Evolutionary conservation across 2,113 vertebrate species (phyloP), one percentile per base, ranked within the genome.

Genomic region (Dolichallabes microphthalmus): DNA sequence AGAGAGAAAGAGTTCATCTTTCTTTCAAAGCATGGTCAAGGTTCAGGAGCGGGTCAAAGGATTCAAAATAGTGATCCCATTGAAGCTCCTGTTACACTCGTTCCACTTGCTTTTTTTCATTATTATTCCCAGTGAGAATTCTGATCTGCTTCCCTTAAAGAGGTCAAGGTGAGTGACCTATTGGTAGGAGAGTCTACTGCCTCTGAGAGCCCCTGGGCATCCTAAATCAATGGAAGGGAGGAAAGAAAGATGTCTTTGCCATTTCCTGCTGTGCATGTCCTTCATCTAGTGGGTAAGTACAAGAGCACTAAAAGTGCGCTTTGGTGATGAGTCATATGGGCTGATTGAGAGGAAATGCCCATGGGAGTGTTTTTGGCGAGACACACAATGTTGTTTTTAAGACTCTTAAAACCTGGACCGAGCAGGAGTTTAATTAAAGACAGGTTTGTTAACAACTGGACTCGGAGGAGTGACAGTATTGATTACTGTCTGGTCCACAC

Each of bases 351-450:
- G 63, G 64, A 63, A 60, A 69, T 79, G 53, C 86, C 63, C 81
- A 69, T 27, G 81, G 86, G 86, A 85, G 83, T 53, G 20, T 74
- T 69, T 30, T 4, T 19, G 57, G 50, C 57, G 4, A 82, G 50
- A 66, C 69, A 53, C 64, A 55, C 32, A 45, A 63, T 74, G 57
- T 75, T 17, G 57, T 77, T 81, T 52, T 64, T 27, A n/a, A 57
- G 68, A 76, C 71, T 27, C 60, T 15, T 77, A 78, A 66, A 84
- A 39, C 74, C 83, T 64, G 10, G 32, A 55, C 10, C 9, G 50
- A 80, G 84, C 71, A 58, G 32, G 87, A 60, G 71, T 82, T 88
- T 88, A 87, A 89, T 88, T 85, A 88, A 89, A 85, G 68, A 80
- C 82, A 80, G 39, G 25, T 50, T 80, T 80, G 80, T 85, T 87